phyloP scores from a whole-genome alignment of 2,797 vertebrate genomes.

The Discoglossus pictus region DNA sequence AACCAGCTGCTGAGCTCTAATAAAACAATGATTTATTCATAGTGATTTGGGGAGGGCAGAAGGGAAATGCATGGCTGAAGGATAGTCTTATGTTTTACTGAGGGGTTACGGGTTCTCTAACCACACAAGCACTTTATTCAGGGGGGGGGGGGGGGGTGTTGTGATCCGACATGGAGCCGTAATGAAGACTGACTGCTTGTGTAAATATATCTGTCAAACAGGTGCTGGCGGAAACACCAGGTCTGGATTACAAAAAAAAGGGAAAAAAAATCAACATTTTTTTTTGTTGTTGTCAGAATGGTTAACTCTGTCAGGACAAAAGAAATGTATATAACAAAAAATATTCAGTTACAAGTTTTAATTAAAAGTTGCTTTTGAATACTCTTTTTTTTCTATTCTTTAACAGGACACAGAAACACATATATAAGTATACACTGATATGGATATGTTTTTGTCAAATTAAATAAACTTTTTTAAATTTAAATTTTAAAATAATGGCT shows the following conservation, averaged over 20 bases:
- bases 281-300: background rate
- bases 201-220: slow-evolving; percentile 48
- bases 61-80: slow-evolving; percentile 47
- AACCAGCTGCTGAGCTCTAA: slow-evolving; percentile 70
- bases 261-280: background rate
- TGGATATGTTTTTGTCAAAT: too few species aligned
- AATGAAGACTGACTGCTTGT: slow-evolving; percentile 25
- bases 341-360: too few species aligned
- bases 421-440: too few species aligned
- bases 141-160: slow-evolving; percentile 28
- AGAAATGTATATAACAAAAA: too few species aligned
- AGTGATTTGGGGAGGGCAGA: slow-evolving; percentile 46
- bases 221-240: slow-evolving; percentile 20
- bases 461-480: too few species aligned
- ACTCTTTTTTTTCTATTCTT: too few species aligned
- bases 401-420: too few species aligned
- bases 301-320: too few species aligned
- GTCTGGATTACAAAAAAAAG: too few species aligned
- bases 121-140: slow-evolving; percentile 44
- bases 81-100: slow-evolving; percentile 40
- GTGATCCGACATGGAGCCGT: slow-evolving; percentile 11
- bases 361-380: too few species aligned
- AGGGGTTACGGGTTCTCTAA: slow-evolving; percentile 24
- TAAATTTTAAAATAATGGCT: too few species aligned
- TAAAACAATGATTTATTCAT: slow-evolving; percentile 74